Conservation (phyloP, 2,797 vertebrate species). For the Calcarius lapponicus region DNA sequence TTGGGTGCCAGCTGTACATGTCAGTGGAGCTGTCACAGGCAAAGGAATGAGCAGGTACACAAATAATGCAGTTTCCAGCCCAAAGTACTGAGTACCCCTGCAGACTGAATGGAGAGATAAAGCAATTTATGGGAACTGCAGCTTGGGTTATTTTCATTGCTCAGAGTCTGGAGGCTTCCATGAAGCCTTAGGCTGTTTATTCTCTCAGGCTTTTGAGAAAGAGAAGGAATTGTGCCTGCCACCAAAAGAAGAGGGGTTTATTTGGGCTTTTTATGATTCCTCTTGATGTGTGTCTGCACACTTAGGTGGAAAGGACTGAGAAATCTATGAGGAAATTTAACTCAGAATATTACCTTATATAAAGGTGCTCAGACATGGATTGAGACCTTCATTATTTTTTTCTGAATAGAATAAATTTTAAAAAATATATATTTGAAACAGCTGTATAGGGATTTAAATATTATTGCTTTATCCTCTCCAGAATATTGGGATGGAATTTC, state of each 20-base stretch:
- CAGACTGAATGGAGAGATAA: neutral
- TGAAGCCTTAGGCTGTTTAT: neutral
- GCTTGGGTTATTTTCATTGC: neutral
- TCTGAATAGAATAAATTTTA: neutral
- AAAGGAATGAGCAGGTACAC: neutral
- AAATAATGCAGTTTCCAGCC: neutral
- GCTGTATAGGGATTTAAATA: neutral
- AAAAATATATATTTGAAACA: neutral
- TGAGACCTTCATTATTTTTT: neutral
- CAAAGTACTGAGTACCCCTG: neutral
- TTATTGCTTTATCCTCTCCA: neutral
- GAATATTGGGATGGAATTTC: neutral
- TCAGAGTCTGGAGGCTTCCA: neutral
- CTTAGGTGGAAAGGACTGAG: neutral
- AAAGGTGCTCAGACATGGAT: neutral
- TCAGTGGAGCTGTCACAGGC: neutral
- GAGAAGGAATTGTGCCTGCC: neutral
- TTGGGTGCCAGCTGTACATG: neutral
- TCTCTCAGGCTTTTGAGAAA: neutral
- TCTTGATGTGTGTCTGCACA: neutral
- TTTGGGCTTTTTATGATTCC: neutral
- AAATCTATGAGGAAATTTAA: neutral
- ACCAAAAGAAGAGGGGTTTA: neutral
- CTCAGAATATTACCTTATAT: neutral
- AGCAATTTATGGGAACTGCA: neutral